Conservation (phyloP, 1,140 invertebrate genomes). For the Hyphantria cunea region DNA sequence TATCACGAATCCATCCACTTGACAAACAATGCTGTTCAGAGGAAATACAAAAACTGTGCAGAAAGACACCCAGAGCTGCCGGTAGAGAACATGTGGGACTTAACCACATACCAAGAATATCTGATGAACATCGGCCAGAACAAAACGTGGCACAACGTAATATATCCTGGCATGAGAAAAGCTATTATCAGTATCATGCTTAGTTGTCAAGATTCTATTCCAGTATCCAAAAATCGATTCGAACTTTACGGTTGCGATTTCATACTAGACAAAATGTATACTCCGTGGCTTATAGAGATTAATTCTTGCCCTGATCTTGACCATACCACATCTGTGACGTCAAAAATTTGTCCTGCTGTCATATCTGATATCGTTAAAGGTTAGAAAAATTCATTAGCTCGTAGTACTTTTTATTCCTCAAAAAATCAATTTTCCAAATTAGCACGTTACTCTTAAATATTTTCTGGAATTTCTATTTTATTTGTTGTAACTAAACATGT, state of each 20-base stretch:
- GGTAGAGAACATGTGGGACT: conserved; percentile 93
- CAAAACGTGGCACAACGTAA: conserved; percentile 84
- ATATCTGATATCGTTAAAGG: conserved; percentile 95
- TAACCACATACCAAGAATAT: conserved; percentile 88
- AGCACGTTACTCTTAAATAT: too few relatives aligned
- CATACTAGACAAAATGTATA: conserved; percentile 91
- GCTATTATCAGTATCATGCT: conserved; percentile 91
- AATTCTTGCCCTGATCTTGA: conserved; percentile 95
- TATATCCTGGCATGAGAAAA: conserved; percentile 94
- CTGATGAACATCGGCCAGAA: conserved; percentile 78
- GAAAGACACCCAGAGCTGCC: conserved; percentile 86
- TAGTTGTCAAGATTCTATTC: conserved; percentile 88
- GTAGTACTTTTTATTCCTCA: too few relatives aligned
- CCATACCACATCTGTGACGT: conserved; percentile 91
- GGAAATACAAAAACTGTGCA: conserved; percentile 88
- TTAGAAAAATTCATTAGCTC: conserved; percentile 57
- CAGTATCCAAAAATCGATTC: conserved; percentile 90
- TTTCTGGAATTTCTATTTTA: too few relatives aligned
- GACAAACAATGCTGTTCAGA: conserved; percentile 96
- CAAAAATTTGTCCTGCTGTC: conserved; percentile 90
- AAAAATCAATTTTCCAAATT: too few relatives aligned
- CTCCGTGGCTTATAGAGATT: conserved; percentile 96
- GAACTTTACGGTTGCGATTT: conserved; percentile 97
- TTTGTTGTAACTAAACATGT: too few relatives aligned
- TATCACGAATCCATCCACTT: conserved; percentile 95